A percentile compares a stretch with the other conserved stretches of the same genome.
phyloP scores from a whole-genome alignment of 2,888 invertebrate genomes.

The Troilus luridus region DNA sequence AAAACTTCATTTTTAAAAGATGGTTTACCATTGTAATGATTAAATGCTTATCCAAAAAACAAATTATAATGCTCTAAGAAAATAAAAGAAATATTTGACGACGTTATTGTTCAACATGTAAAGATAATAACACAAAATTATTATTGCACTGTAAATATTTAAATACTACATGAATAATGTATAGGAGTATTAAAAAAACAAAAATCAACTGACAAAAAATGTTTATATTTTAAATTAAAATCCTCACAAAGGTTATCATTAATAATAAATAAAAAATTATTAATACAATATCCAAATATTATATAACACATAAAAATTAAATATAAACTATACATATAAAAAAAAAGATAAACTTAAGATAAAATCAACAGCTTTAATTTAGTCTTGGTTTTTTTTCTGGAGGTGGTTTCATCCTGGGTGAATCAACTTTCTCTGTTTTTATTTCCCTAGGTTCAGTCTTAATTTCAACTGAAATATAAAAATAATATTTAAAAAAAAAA shows the following conservation, averaged over 20 bases:
- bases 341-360: background rate
- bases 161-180: background rate
- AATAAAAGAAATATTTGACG: background rate
- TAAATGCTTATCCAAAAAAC: background rate
- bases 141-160: background rate
- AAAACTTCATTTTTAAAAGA: background rate
- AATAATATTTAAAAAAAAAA: background rate
- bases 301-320: background rate
- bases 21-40: background rate
- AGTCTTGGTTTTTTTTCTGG: slow-evolving; percentile 86
- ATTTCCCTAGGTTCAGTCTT: slow-evolving; percentile 68
- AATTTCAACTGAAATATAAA: slow-evolving; percentile 71
- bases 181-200: background rate
- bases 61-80: background rate
- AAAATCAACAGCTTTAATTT: slow-evolving; percentile 57
- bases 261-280: background rate
- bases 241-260: background rate
- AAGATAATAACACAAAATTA: background rate
- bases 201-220: background rate
- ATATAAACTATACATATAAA: background rate
- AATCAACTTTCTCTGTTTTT: slow-evolving; percentile 65
- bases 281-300: background rate
- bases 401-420: slow-evolving; percentile 82
- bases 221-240: background rate
- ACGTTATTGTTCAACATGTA: background rate